Evolutionary conservation across 2,888 invertebrate species (phyloP), one percentile per base, ranked within the genome.

Genomic region (Caenorhabditis becei): DNA sequence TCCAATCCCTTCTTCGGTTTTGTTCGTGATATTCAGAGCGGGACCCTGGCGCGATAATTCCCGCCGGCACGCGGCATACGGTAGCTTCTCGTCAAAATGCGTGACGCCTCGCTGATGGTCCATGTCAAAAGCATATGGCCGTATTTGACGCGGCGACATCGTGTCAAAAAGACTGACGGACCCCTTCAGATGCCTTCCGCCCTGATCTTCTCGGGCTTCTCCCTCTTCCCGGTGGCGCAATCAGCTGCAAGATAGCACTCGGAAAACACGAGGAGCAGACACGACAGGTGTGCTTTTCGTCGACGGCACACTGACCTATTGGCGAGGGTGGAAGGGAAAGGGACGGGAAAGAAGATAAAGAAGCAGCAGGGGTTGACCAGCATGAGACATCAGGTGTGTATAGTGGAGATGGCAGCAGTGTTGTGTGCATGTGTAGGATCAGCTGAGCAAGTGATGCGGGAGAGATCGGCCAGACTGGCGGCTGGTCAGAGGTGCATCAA

Each of bases 61-160:
- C 67, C 67, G 23, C 26, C 14, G 56, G 67, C 32, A 11, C 23
- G 23, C 14, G 41, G 54, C 14, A 11, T 66, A 66, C 66, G 66
- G 66, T 66, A 66, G 66, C 26, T 20, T 58, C 32, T 35, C 24
- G 41, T 59, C 59, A 59, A 59, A 59, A 37, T 23, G 20, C 18
- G 44, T 71, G 71, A 71, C 71, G 62, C 62, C 62, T 61, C 59
- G n/a, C 69, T 69, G 69, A 69, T 69, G 59, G 69, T 8, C 41
- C 47, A 47, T 70, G 70, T 70, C 70, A 70, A 61, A 59, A 59
- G 71, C 71, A 71, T 71, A 62, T 71, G 71, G 47, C 56, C 59
- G 59, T 59, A 44, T 16, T 59, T 59, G 59, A 59, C 59, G 59
- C 58, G 58, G 35, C 37, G 58, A 54, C 54, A 49, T 49, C 49